These are phyloP conservation scores for Anthopleura sola DNA, from an alignment of 64 coral and sea anemone species.

Conservation along the genomic window DNA sequence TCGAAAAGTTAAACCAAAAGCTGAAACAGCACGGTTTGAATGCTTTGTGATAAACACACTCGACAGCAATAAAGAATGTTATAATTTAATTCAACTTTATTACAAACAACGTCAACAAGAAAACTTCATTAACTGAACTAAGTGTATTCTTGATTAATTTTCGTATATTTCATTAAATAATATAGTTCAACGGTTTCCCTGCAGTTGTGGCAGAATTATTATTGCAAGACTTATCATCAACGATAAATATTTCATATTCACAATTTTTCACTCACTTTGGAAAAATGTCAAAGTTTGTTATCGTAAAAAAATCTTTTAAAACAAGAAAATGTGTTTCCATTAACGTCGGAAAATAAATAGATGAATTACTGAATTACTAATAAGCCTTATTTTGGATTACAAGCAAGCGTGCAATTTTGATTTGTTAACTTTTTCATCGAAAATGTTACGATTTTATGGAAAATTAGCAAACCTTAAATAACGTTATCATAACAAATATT, in stretches of 20 bases:
- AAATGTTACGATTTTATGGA: background rate
- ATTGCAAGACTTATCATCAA: background rate
- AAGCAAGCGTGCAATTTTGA: background rate
- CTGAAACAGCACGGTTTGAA: background rate
- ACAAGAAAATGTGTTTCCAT: background rate
- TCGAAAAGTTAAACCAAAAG: too few species aligned
- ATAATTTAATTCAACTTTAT: background rate
- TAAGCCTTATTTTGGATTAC: background rate
- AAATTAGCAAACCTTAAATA: background rate
- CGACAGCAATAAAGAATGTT: too few species aligned
- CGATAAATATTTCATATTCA: background rate
- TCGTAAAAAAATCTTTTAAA: background rate
- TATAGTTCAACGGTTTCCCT: background rate
- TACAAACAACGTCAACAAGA: background rate
- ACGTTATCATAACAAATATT: background rate
- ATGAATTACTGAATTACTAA: background rate
- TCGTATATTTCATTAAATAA: background rate
- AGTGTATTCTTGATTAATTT: background rate
- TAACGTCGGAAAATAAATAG: background rate
- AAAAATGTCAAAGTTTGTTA: background rate
- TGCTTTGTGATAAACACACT: background rate
- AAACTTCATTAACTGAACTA: background rate
- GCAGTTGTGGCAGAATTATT: background rate
- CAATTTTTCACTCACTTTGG: background rate
- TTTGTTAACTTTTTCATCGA: background rate